A percentile compares a stretch with the other conserved stretches of the same genome.
These are phyloP conservation scores for Plagiodera versicolora DNA, from an alignment of 2,888 invertebrate genomes.

Conservation along the genomic window DNA sequence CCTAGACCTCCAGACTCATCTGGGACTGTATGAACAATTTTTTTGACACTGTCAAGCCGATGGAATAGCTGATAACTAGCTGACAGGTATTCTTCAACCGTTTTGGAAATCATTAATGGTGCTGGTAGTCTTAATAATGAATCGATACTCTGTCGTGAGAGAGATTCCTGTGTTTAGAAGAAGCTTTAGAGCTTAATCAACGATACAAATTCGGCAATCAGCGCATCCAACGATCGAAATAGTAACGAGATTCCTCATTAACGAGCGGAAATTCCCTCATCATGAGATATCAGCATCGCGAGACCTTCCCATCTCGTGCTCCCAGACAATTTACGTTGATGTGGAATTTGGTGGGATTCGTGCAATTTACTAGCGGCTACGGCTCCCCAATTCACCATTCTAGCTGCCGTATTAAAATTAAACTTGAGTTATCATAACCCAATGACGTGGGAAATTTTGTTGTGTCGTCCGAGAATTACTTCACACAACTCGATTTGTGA, in stretches of 20 bases:
- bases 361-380: not conserved
- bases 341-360: not conserved
- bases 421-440: not conserved
- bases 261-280: not conserved
- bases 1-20: too few relatives aligned
- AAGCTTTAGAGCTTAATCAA: too few relatives aligned
- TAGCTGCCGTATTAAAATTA: not conserved
- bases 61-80: too few relatives aligned
- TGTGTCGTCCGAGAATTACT: not conserved
- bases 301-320: not conserved
- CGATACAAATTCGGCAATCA: not conserved
- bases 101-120: too few relatives aligned
- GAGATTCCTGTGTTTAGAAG: too few relatives aligned
- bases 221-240: not conserved
- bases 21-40: too few relatives aligned
- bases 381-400: not conserved
- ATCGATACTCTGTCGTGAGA: too few relatives aligned
- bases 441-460: not conserved
- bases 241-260: not conserved
- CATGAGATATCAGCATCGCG: not conserved
- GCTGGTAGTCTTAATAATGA: too few relatives aligned
- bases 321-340: not conserved
- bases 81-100: too few relatives aligned
- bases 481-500: not conserved
- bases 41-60: too few relatives aligned